Percentiles rank a stretch among this genome's conserved stretches.
Evolutionary conservation across 2,888 invertebrate genomes (phyloP).

Genomic region (Pyralis farinalis): DNA sequence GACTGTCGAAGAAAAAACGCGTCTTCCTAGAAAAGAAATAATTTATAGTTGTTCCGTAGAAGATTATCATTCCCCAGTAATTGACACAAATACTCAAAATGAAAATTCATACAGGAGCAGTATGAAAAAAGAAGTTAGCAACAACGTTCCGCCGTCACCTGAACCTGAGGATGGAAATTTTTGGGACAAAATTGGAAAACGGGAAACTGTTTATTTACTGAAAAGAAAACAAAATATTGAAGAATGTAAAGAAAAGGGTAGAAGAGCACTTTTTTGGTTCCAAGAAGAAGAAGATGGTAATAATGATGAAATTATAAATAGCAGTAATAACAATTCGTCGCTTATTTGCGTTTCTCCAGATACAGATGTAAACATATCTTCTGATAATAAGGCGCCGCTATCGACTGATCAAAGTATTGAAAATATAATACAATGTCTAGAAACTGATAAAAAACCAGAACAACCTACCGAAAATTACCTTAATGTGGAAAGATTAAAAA

Average conservation of each 20-base stretch:
- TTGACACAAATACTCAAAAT: conserved; percentile 20
- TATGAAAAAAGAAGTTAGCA: not conserved
- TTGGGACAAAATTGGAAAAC: conserved; percentile 83
- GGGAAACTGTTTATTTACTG: conserved; percentile 83
- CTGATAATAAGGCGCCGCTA: not conserved
- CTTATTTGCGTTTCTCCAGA: not conserved
- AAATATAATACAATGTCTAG: too few relatives aligned
- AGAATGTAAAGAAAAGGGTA: conserved; percentile 57
- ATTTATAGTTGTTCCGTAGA: conserved; percentile 43
- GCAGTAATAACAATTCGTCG: not conserved
- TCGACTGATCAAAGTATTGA: too few relatives aligned
- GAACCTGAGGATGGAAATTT: conserved; percentile 79
- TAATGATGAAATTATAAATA: conserved; percentile 5
- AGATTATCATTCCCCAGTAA: conserved; percentile 14
- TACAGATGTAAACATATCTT: not conserved
- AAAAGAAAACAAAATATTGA: conserved; percentile 76
- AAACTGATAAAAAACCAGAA: too few relatives aligned
- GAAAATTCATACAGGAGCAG: conserved; percentile 32
- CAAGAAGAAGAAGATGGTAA: conserved; percentile 37
- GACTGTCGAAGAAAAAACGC: conserved; percentile 79
- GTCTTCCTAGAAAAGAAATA: conserved; percentile 56
- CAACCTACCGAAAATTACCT: too few relatives aligned
- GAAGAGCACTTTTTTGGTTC: conserved; percentile 59
- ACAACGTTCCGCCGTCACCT: conserved; percentile 39
- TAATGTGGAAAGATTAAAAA: too few relatives aligned